Evolutionary conservation across 2,797 vertebrate genomes (phyloP).

Genomic region (Anguilla pacifica): DNA sequence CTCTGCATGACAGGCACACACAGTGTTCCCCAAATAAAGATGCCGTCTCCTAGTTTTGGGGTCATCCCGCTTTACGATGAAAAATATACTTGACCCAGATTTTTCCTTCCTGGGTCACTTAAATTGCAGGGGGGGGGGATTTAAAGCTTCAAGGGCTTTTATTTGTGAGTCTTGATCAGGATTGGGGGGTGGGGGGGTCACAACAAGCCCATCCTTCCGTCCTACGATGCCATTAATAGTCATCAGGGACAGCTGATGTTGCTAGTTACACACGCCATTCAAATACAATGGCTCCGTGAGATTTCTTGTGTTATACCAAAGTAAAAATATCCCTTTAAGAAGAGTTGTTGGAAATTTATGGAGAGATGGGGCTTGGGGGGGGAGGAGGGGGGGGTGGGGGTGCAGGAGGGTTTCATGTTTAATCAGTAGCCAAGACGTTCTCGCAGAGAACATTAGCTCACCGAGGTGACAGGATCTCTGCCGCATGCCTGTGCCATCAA

Average conservation of each 20-base stretch:
- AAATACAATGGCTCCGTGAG: too few relatives aligned
- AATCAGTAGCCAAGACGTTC: background rate
- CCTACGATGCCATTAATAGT: too few relatives aligned
- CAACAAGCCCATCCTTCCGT: background rate
- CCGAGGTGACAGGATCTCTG: background rate
- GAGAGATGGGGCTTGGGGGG: background rate
- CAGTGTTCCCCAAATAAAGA: background rate
- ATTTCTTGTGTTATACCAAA: too few relatives aligned
- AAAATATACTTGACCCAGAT: constrained; percentile 1
- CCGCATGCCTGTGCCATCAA: background rate
- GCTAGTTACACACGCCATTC: background rate
- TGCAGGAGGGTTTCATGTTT: background rate
- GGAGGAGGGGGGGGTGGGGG: background rate
- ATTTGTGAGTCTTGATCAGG: background rate
- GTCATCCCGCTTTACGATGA: background rate
- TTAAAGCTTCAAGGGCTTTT: background rate
- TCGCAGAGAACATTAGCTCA: background rate
- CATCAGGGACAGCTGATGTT: too few relatives aligned
- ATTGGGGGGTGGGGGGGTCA: too few relatives aligned
- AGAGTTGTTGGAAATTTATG: background rate
- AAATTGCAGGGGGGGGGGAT: background rate
- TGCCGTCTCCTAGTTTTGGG: background rate
- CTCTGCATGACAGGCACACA: background rate
- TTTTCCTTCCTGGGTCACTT: background rate
- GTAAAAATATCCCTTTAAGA: too few relatives aligned